phyloP scores from a whole-genome alignment of 2,888 invertebrate species.

The Hedya salicella region DNA sequence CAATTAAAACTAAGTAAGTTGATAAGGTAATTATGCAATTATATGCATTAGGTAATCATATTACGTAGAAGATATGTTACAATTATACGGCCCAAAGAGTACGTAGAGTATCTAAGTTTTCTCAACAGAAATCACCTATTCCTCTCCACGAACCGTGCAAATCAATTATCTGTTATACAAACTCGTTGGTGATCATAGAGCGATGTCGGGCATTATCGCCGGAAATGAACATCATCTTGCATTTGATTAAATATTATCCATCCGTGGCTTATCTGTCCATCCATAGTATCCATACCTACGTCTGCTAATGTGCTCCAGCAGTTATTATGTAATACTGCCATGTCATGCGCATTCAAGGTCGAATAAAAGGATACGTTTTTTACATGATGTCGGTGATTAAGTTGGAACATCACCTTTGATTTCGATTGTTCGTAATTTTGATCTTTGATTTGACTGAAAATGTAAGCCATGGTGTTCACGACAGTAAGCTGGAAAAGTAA shows the following conservation, averaged over 20 bases:
- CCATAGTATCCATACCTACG: no score
- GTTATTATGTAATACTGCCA: constrained; percentile 7
- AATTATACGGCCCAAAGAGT: neutral
- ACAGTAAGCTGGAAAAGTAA: no score
- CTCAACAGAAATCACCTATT: constrained; percentile 5
- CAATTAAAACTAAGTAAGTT: no score
- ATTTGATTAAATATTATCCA: neutral
- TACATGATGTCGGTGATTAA: neutral
- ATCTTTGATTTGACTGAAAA: no score
- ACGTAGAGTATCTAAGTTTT: constrained; percentile 1
- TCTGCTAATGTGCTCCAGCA: neutral
- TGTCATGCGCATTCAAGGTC: neutral
- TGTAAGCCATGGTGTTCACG: no score
- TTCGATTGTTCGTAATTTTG: no score
- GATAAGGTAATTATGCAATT: no score
- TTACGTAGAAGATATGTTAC: neutral
- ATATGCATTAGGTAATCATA: neutral
- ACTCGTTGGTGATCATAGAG: constrained; percentile 1
- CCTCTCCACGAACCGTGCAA: constrained; percentile 12
- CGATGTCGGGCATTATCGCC: constrained; percentile 12
- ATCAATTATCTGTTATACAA: constrained; percentile 27
- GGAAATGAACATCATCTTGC: constrained; percentile 16
- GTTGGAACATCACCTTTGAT: neutral
- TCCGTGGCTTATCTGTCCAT: constrained; percentile 1
- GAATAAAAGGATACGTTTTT: neutral